Base-by-base conservation (phyloP, 1,140 invertebrate species). In the Druon quercuslanigerum region DNA sequence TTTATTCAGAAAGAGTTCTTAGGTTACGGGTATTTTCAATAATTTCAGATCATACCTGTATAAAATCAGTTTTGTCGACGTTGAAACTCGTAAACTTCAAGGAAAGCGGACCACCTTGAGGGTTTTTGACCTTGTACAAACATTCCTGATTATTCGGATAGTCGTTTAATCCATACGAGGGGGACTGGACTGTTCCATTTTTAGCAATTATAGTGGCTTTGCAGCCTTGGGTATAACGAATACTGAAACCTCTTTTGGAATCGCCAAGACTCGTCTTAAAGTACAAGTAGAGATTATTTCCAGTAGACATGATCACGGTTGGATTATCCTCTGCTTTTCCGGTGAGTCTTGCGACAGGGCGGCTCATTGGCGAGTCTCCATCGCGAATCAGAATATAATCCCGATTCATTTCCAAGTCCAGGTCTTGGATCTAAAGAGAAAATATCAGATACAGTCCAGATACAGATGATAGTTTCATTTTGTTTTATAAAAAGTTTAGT, bases 91-190 rank as follows among this genome's bases (percentile, higher is more conserved):
- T 94, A 83, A 98, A 98, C 88, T 96, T 96, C 5, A 99, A 89
- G 0, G 97, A 98, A 3, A 99, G 90, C 1, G 97, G 95, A 16
- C 96, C 95, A 52, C 95, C 94, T 25, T 94, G 93, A 1, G 96
- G 96, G 87, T 97, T 96, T 79, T 94, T 95, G n/a, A 98, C 94
- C 87, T 95, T 95, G 83, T 97, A 97, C 57, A 96, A 93, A 87
- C 97, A 98, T 87, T 98, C 96, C 87, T 98, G 97, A 88, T 98
- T 98, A 84, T 95, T 96, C 0, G 97, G 97, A 89, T 98, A 98
- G 76, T 95, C 94, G 50, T 93, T 93, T 12, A 98, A 90, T 6
- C 95, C 95, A 82, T 94, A 98, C 7, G 97, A 97, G 3, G 97
- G 97, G 4, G 97, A 98, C 8, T 95, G 94, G 3, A 98, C 93